phyloP scores from a whole-genome alignment of 2,797 vertebrate genomes.

The Urosaurus nigricauda region DNA sequence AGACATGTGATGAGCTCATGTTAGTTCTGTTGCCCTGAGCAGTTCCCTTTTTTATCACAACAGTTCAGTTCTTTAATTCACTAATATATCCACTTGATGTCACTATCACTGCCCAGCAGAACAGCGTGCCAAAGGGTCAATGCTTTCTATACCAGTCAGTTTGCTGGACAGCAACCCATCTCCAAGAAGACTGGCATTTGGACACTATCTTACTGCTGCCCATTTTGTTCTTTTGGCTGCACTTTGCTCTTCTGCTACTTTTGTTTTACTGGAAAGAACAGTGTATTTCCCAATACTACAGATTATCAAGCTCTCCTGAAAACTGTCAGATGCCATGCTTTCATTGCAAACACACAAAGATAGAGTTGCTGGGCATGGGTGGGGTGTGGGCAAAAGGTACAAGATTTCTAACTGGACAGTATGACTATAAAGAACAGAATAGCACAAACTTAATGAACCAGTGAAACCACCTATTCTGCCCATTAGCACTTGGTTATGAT shows the following conservation, averaged over 20 bases:
- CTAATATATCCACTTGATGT: conserved; percentile 74
- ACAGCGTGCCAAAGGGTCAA: conserved; percentile 59
- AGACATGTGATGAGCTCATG: not conserved
- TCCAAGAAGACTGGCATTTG: conserved; percentile 12
- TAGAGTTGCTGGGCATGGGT: no score
- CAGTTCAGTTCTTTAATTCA: conserved; percentile 63
- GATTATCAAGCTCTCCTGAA: conserved; percentile 33
- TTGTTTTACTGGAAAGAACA: conserved; percentile 17
- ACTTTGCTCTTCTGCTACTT: conserved; percentile 21
- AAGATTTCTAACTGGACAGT: not conserved
- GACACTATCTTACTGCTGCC: not conserved
- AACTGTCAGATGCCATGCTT: not conserved
- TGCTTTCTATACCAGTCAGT: conserved; percentile 35
- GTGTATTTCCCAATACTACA: conserved; percentile 1
- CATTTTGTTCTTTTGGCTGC: not conserved
- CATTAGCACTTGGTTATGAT: not conserved
- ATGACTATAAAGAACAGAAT: not conserved
- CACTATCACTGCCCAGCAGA: conserved; percentile 73
- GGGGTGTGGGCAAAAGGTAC: not conserved
- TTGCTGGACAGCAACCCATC: conserved; percentile 23
- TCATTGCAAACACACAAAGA: not conserved
- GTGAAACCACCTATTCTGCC: not conserved
- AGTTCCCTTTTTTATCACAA: conserved; percentile 39
- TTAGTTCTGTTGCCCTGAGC: conserved; percentile 55
- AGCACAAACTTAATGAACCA: not conserved